These are phyloP conservation scores for Cartodere bifasciata DNA, from an alignment of 2,888 invertebrate species.

Conservation along the genomic window DNA sequence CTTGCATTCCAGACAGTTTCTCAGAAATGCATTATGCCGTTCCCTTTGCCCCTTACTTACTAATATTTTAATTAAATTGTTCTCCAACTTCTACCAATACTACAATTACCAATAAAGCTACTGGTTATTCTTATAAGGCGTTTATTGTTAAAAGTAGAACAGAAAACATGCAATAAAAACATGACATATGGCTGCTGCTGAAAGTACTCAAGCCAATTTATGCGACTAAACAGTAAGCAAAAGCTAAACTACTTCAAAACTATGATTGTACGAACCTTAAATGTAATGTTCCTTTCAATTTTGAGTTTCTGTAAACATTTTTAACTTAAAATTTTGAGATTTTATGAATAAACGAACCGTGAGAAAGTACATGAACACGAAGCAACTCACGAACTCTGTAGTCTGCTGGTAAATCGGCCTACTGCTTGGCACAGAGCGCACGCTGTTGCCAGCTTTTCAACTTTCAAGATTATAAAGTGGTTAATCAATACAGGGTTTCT, in stretches of 20 bases:
- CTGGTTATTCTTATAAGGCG: no score
- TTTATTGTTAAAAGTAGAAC: slow-evolving; percentile 18
- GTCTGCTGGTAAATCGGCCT: slow-evolving; percentile 7
- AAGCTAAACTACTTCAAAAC: neutral
- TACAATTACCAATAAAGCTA: no score
- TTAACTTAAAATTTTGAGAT: slow-evolving; percentile 7
- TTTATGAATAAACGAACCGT: slow-evolving; percentile 8
- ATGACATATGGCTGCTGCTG: slow-evolving; percentile 23
- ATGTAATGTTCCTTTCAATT: slow-evolving; percentile 2
- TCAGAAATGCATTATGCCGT: slow-evolving; percentile 13
- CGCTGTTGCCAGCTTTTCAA: no score
- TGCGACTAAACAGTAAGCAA: neutral
- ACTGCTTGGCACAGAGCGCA: slow-evolving; percentile 1
- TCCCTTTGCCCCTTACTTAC: slow-evolving; percentile 8
- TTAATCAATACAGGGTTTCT: neutral
- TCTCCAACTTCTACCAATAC: no score
- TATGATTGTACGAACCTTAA: slow-evolving; percentile 9
- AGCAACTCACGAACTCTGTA: slow-evolving; percentile 7
- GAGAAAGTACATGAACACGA: slow-evolving; percentile 7
- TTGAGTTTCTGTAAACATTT: slow-evolving; percentile 5
- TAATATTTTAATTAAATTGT: no score
- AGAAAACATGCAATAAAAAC: slow-evolving; percentile 15
- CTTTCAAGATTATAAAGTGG: neutral
- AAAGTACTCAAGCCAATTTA: slow-evolving; percentile 2
- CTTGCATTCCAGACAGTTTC: slow-evolving; percentile 24